These are phyloP conservation scores for Drosophila paulistorum DNA, from an alignment of 1,140 invertebrate genomes.

Conservation along the genomic window DNA sequence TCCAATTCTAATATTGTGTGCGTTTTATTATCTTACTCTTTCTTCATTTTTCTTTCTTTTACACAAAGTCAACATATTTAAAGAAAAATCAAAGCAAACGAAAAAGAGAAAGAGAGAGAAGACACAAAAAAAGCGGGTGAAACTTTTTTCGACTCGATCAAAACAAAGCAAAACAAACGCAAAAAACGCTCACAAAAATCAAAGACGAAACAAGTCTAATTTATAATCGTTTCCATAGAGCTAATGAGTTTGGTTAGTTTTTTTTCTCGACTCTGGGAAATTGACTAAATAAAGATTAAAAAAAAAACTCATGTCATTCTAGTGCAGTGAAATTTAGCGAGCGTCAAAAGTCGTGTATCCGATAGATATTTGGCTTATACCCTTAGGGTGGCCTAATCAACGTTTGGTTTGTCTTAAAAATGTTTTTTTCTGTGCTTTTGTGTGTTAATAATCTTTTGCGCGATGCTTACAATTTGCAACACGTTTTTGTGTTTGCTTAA, in stretches of 20 bases:
- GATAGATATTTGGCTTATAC: conserved; percentile 33
- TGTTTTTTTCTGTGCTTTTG: conserved; percentile 3
- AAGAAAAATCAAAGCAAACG: conserved; percentile 50
- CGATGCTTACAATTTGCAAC: conserved; percentile 69
- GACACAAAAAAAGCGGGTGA: conserved; percentile 3
- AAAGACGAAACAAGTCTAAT: conserved; percentile 38
- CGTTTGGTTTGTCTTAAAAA: conserved; percentile 42
- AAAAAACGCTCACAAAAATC: conserved; percentile 11
- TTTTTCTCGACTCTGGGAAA: neutral
- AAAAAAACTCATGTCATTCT: conserved; percentile 27
- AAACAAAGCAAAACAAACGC: neutral
- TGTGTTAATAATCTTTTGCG: conserved; percentile 56
- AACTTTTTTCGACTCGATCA: conserved; percentile 10
- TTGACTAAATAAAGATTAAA: conserved; percentile 35
- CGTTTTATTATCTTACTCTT: conserved; percentile 17
- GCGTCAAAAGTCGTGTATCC: conserved; percentile 26
- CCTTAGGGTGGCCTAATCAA: conserved; percentile 62
- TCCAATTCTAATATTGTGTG: conserved; percentile 38
- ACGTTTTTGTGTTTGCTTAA: conserved; percentile 54
- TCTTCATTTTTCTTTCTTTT: conserved; percentile 9
- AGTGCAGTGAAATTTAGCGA: conserved; percentile 52
- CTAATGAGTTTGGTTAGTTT: conserved; percentile 45
- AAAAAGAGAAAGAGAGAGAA: conserved; percentile 22
- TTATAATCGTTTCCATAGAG: conserved; percentile 45
- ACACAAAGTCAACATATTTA: conserved; percentile 47